Evolutionary conservation across 64 coral and sea anemone species (phyloP).

Genomic region (Montipora foliosa): DNA sequence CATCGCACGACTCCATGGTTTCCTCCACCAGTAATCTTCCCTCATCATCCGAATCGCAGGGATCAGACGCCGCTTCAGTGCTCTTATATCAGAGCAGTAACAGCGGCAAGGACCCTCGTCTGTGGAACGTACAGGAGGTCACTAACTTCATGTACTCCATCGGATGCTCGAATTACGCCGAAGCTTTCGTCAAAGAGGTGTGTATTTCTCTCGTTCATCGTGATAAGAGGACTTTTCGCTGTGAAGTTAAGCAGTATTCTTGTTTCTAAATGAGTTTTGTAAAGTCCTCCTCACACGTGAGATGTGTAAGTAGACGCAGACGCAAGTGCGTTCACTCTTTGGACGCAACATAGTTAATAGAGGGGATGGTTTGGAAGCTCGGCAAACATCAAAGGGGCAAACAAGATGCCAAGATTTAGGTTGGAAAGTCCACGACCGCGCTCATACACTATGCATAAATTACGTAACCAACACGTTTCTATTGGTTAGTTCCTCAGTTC

Average conservation of each 20-base stretch:
- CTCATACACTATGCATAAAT: too few species aligned
- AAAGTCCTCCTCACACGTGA: too few species aligned
- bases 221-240: not conserved
- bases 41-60: slow-evolving; percentile 71
- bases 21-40: slow-evolving; percentile 93
- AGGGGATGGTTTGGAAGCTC: too few species aligned
- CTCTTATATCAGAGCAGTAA: slow-evolving; percentile 93
- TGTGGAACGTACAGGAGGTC: slow-evolving; percentile 95
- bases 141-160: slow-evolving; percentile 91
- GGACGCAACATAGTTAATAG: too few species aligned
- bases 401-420: too few species aligned
- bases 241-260: not conserved
- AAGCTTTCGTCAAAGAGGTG: slow-evolving; percentile 95
- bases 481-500: too few species aligned
- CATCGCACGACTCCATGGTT: slow-evolving; percentile 91
- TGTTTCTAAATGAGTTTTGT: not conserved
- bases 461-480: too few species aligned
- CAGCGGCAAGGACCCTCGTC: slow-evolving; percentile 85
- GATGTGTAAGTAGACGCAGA: too few species aligned
- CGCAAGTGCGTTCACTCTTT: too few species aligned
- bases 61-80: slow-evolving; percentile 90
- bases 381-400: too few species aligned
- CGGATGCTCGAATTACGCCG: slow-evolving; percentile 94
- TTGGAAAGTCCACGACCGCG: too few species aligned
- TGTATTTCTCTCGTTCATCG: not conserved